These are phyloP conservation scores for Petroica traversi DNA, from an alignment of 2,113 vertebrate species.

Conservation along the genomic window DNA sequence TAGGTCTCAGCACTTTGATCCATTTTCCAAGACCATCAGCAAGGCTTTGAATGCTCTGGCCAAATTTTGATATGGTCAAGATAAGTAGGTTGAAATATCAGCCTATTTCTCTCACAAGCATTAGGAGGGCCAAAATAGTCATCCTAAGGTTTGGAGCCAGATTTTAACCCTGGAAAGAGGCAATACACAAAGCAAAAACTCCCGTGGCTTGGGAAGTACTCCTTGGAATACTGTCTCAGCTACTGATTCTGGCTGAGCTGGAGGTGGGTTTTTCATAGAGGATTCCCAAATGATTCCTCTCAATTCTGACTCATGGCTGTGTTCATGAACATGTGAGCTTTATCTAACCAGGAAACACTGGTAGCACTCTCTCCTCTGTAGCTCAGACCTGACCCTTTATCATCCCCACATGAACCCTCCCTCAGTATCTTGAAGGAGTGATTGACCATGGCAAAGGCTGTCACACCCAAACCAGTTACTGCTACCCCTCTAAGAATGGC, in stretches of 20 bases:
- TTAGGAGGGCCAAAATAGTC: accelerated
- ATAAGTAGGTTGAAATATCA: background rate
- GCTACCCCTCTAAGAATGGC: background rate
- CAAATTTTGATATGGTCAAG: accelerated
- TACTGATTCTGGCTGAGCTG: background rate
- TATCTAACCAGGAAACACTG: background rate
- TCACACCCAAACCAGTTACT: background rate
- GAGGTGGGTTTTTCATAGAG: background rate
- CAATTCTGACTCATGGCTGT: background rate
- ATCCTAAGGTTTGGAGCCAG: background rate
- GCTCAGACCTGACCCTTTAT: background rate
- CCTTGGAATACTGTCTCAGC: background rate
- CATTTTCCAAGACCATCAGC: background rate
- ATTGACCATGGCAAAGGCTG: background rate
- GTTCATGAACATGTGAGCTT: background rate
- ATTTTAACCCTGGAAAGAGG: background rate
- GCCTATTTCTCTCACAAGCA: background rate
- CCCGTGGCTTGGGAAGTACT: background rate
- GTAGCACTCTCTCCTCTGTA: background rate
- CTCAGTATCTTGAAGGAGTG: background rate
- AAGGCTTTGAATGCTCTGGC: background rate
- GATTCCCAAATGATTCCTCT: background rate
- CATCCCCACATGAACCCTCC: background rate
- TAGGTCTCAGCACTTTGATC: background rate
- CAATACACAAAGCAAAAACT: background rate